These are phyloP conservation scores for Aptenodytes patagonicus DNA, from an alignment of 2,113 vertebrate species.

Conservation along the genomic window DNA sequence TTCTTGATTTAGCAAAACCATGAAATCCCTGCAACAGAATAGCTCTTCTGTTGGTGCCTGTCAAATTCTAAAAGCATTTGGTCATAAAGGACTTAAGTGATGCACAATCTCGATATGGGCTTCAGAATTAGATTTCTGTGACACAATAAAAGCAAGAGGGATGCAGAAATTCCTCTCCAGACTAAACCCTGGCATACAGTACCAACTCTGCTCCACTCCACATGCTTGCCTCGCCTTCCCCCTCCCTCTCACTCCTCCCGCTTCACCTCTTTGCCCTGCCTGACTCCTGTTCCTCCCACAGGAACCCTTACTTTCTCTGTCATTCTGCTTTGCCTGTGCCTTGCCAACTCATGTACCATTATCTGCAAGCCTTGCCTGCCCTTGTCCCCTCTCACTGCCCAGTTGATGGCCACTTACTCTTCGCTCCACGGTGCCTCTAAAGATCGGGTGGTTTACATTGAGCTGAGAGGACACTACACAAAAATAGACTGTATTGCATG, in stretches of 20 bases:
- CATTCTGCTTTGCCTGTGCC: background rate
- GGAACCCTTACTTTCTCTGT: background rate
- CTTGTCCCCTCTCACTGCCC: background rate
- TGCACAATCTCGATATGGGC: background rate
- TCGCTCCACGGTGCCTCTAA: background rate
- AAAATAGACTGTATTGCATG: background rate
- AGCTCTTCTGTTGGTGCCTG: background rate
- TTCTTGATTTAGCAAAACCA: background rate
- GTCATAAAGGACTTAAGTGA: background rate
- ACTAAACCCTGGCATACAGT: background rate
- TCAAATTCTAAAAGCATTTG: background rate
- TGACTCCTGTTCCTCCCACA: background rate
- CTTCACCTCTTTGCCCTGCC: background rate
- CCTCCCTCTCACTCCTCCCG: background rate
- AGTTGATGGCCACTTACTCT: background rate
- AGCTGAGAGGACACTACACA: background rate
- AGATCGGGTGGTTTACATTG: background rate
- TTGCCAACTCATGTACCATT: fast-evolving
- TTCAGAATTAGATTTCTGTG: background rate
- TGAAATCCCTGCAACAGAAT: background rate
- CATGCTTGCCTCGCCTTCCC: background rate
- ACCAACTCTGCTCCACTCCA: background rate
- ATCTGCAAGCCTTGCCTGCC: background rate
- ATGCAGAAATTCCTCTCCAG: background rate
- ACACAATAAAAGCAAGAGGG: background rate